These are phyloP conservation scores for Prunella strophiata DNA, from an alignment of 2,797 vertebrate genomes.

Conservation along the genomic window DNA sequence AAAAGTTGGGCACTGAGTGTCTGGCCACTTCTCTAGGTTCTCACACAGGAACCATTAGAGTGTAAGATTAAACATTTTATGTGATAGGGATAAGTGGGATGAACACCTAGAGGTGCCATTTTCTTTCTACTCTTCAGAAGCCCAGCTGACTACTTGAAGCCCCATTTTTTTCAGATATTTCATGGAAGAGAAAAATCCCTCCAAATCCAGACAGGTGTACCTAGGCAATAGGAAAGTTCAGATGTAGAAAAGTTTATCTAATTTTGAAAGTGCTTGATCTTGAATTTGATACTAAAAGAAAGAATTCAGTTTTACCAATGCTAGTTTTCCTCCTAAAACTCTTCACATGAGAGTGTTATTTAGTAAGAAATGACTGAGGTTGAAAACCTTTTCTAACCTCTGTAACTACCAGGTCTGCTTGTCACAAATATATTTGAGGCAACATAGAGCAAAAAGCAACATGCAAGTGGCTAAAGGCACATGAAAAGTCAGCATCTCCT, in stretches of 20 bases:
- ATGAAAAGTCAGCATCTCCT: neutral
- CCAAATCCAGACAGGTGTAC: neutral
- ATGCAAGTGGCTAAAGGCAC: neutral
- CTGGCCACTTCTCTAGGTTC: neutral
- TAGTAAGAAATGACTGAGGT: neutral
- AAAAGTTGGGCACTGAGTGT: neutral
- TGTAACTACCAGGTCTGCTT: neutral
- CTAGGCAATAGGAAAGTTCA: neutral
- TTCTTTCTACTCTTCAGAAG: neutral
- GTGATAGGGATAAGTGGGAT: neutral
- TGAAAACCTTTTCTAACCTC: neutral
- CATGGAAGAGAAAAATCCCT: neutral
- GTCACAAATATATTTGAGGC: neutral
- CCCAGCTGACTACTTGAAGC: neutral
- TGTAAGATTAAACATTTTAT: neutral
- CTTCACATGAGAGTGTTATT: neutral
- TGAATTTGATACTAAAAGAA: neutral
- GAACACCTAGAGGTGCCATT: neutral
- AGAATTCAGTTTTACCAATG: neutral
- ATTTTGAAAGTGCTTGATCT: neutral
- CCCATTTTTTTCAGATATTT: neutral
- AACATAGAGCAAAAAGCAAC: neutral
- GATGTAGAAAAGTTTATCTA: neutral
- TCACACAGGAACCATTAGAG: neutral
- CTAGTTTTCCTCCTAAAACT: neutral